A percentile compares a stretch with the other conserved stretches of the same genome.
phyloP scores from a whole-genome alignment of 2,113 vertebrate genomes.

The Gallinago media region DNA sequence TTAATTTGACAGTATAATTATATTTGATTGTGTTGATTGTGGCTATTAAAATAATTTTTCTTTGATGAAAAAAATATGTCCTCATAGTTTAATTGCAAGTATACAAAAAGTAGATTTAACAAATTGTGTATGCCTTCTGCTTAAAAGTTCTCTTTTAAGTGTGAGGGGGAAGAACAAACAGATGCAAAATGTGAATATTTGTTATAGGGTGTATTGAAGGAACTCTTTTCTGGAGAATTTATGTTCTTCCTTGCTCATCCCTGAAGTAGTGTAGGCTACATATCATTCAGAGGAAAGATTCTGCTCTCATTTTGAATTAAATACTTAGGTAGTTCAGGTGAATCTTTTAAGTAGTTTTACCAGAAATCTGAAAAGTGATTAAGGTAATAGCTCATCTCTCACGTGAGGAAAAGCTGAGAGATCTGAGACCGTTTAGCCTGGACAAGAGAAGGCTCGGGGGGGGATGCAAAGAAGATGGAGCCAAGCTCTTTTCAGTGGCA shows the following conservation, averaged over 20 bases:
- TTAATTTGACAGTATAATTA: slow-evolving; percentile 70
- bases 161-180: background rate
- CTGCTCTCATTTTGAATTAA: background rate
- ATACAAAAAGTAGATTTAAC: slow-evolving; percentile 36
- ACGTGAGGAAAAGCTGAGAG: background rate
- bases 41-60: slow-evolving; percentile 71
- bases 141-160: background rate
- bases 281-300: background rate
- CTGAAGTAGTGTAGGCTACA: background rate
- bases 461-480: background rate
- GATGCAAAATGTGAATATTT: background rate
- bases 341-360: background rate
- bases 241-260: background rate
- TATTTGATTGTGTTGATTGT: slow-evolving; percentile 75
- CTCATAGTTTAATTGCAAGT: slow-evolving; percentile 53
- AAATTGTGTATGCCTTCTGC: background rate
- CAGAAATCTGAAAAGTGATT: background rate
- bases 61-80: slow-evolving; percentile 56
- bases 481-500: background rate
- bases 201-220: background rate
- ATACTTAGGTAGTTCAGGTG: background rate
- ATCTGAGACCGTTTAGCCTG: background rate
- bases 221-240: background rate
- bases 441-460: background rate
- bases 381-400: background rate